Base-by-base conservation (phyloP, 2,797 vertebrate species). In the Bovichtus variegatus region DNA sequence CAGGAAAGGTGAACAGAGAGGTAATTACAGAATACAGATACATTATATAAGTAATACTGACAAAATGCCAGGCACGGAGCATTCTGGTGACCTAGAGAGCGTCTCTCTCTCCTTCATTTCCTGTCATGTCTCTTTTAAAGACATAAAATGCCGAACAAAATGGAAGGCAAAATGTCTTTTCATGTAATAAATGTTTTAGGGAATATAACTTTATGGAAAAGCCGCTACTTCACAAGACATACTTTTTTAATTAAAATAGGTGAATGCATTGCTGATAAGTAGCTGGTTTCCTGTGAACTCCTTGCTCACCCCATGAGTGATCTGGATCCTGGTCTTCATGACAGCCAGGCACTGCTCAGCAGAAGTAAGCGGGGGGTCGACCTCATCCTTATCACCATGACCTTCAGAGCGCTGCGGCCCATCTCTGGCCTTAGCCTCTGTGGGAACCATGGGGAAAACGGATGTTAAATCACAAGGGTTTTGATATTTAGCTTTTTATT, bases 271-370 rank as follows among this genome's bases (percentile, higher is more conserved):
- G 9, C 19, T 31, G 6, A 41, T 25, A 47, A n/a, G 8, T 4
- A n/a, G 7, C 62, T 11, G 10, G 1, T 51, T n/a, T 27, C 2
- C 25, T 23, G 13, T 16, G 1, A 38, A 19, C 6, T 34, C 31
- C 13, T 21, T 65, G 5, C 86, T 93, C 87, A 95, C 85, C 90
- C 55, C 74, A 18, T 60, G 93, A 29, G 73, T n/a, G 46, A 46
- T 71, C 51, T 79, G 80, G 80, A 96, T 82, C 25, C 86, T 91
- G 77, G 76, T 75, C 40, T 88, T 83, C 75, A 94, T 88, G 6
- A 82, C 78, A 25, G 6, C 71, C 59, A 94, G 83, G 69, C 87
- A 94, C 7, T 94, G 90, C 61, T 95, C 94, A 3, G 94, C 94
- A 3, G 88, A 78, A 41, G 78, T 4, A 3, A 85, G 89, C 44